phyloP scores from a whole-genome alignment of 2,888 invertebrate genomes.

The Cheilosia vernalis region DNA sequence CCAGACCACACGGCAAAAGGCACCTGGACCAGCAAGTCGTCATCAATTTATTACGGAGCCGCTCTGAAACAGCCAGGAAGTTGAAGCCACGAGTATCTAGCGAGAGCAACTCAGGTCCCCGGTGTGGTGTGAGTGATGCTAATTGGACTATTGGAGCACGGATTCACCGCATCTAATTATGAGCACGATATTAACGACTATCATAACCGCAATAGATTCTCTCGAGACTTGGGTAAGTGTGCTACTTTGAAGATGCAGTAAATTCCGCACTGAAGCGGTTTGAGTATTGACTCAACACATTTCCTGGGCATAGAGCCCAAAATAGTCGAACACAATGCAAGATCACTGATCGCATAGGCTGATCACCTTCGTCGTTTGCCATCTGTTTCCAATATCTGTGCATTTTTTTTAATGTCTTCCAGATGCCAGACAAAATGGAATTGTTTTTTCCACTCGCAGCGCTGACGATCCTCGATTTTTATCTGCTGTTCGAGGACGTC shows the following conservation, averaged over 20 bases:
- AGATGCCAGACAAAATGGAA: slow-evolving; percentile 36
- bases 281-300: slow-evolving; percentile 22
- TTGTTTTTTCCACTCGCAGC: slow-evolving; percentile 5
- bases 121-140: neutral
- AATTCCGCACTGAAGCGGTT: slow-evolving; percentile 15
- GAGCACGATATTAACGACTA: slow-evolving; percentile 44
- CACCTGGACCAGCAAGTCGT: neutral
- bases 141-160: neutral
- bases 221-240: slow-evolving; percentile 14
- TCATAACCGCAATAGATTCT: slow-evolving; percentile 39
- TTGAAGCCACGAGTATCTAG: too few species aligned
- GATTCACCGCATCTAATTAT: slow-evolving; percentile 55
- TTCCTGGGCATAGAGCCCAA: neutral
- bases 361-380: slow-evolving; percentile 28
- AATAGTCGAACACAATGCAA: neutral
- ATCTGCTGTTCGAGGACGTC: slow-evolving; percentile 20
- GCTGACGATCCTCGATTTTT: slow-evolving; percentile 12
- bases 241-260: slow-evolving; percentile 39
- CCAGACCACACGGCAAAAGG: neutral
- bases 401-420: slow-evolving; percentile 20
- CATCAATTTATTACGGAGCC: neutral
- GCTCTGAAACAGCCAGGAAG: neutral
- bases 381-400: slow-evolving; percentile 53
- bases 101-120: neutral
- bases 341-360: neutral